Percentiles rank a stretch among this genome's conserved stretches.
Evolutionary conservation across 2,113 vertebrate species (phyloP).

Genomic region (Spizaetus ornatus): DNA sequence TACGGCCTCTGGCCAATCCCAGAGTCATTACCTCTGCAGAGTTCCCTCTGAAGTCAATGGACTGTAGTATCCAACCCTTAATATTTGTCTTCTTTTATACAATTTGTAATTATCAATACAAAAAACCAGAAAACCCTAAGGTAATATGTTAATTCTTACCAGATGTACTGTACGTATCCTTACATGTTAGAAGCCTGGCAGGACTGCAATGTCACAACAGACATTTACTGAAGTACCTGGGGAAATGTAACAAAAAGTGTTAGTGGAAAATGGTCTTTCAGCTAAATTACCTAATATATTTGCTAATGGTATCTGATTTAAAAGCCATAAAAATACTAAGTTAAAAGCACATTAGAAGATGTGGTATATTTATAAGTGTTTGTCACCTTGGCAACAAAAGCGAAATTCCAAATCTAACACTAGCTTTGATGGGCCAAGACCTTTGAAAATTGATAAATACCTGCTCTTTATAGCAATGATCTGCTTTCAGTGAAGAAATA

Average conservation of each 20-base stretch:
- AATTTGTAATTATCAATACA: slow-evolving; percentile 66
- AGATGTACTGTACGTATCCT: slow-evolving; percentile 69
- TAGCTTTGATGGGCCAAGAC: slow-evolving; percentile 80
- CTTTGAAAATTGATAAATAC: slow-evolving; percentile 84
- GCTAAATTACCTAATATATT: slow-evolving; percentile 86
- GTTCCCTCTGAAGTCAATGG: background rate
- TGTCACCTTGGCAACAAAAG: slow-evolving; percentile 85
- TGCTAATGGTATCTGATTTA: slow-evolving; percentile 87
- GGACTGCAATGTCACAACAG: slow-evolving; percentile 79
- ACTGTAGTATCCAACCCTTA: slow-evolving; percentile 41
- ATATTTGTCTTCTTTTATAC: slow-evolving; percentile 40
- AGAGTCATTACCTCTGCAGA: background rate
- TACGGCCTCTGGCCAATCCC: background rate
- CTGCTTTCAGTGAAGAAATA: slow-evolving; percentile 69
- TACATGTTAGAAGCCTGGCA: slow-evolving; percentile 69
- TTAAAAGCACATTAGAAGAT: slow-evolving; percentile 85
- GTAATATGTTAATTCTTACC: slow-evolving; percentile 75
- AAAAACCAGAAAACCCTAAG: slow-evolving; percentile 61
- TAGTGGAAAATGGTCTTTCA: slow-evolving; percentile 84
- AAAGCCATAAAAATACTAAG: slow-evolving; percentile 85
- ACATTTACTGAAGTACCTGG: slow-evolving; percentile 80
- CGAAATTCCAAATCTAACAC: slow-evolving; percentile 77
- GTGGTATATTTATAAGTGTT: slow-evolving; percentile 84
- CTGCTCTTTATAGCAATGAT: slow-evolving; percentile 71
- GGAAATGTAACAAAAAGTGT: slow-evolving; percentile 81